Evolutionary conservation across 2,888 invertebrate genomes (phyloP), one percentile per base, ranked within the genome.

Genomic region (Drosophila suboccidentalis): DNA sequence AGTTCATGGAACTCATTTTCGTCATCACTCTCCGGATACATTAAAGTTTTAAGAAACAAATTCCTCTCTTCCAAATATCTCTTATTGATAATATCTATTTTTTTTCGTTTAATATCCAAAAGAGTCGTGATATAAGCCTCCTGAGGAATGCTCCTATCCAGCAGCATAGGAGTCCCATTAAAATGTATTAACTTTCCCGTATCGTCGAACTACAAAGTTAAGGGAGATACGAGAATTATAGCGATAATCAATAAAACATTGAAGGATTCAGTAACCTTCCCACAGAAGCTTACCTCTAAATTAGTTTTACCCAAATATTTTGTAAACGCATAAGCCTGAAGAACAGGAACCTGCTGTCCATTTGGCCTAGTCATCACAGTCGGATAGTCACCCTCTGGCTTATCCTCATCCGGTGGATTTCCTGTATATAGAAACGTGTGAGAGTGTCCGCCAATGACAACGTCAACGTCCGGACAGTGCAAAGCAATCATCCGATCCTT

Each of bases 301-400:
- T 95, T 94, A 32, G 98, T 93, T 87, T 95, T 94, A 0, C 98
- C 98, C 69, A 98, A 93, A 91, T 98, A 98, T 93, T 98, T 98
- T 1, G 98, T 97, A 89, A 96, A 97, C 0, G 97, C 97, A 87
- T 96, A 98, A 0, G 97, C 98, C 93, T 98, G 97, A 0, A 98
- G 97, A 0, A 97, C 97, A 1, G 97, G 96, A 1, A 96, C 96
- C 69, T 94, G 92, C 90, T 95, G 95, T 0, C 96, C 96, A 65
- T 94, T 95, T 6, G 91, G 71, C 92, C 97, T 96, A 10, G 92
- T 93, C 0, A 97, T 94, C 36, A 96, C 93, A 0, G 94, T 95
- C 0, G 98, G 98, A 93, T 98, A 98, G 0, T 94, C 94, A 0
- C 96, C 97, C 78, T 94, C 94, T 0, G 95, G 93, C 29, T 91